Evolutionary conservation across 1,140 invertebrate genomes (phyloP).

Genomic region (Vollenhovia emeryi): DNA sequence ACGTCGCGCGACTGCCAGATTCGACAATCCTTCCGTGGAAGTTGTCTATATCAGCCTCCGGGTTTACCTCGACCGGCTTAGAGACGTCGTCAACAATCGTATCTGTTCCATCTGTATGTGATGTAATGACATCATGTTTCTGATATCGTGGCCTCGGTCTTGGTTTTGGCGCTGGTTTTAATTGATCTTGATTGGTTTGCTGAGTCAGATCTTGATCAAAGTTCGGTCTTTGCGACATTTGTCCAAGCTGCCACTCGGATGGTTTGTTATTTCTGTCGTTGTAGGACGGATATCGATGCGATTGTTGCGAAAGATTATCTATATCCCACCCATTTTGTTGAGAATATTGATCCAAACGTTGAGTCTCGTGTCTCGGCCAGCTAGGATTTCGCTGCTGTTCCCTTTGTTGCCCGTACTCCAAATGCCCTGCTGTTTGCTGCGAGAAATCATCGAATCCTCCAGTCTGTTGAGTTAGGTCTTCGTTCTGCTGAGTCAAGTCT

Average conservation of each 20-base stretch:
- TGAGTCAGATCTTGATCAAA: constrained; percentile 47
- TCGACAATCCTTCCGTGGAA: not conserved
- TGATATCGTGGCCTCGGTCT: constrained; percentile 57
- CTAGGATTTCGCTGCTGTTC: not conserved
- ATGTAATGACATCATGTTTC: constrained; percentile 9
- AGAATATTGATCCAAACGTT: constrained; percentile 36
- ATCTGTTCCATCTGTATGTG: constrained; percentile 1
- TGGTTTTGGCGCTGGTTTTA: constrained; percentile 63
- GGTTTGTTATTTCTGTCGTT: not conserved
- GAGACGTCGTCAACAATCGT: not conserved
- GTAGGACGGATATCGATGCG: not conserved
- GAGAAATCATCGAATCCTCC: constrained; percentile 49
- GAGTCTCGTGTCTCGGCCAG: not conserved
- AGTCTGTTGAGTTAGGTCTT: constrained; percentile 42
- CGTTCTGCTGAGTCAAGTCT: constrained; percentile 47
- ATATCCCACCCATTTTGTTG: constrained; percentile 45
- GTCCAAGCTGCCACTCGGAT: constrained; percentile 37
- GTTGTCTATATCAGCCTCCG: constrained; percentile 1
- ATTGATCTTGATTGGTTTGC: constrained; percentile 37
- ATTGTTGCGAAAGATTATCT: constrained; percentile 4
- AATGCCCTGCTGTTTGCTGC: constrained; percentile 59
- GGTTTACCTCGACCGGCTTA: constrained; percentile 29
- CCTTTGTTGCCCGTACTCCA: constrained; percentile 53
- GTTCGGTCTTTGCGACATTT: constrained; percentile 34
- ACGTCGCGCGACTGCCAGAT: not conserved